These are phyloP conservation scores for Coluber constrictor DNA, from an alignment of 2,797 vertebrate species.

Conservation along the genomic window DNA sequence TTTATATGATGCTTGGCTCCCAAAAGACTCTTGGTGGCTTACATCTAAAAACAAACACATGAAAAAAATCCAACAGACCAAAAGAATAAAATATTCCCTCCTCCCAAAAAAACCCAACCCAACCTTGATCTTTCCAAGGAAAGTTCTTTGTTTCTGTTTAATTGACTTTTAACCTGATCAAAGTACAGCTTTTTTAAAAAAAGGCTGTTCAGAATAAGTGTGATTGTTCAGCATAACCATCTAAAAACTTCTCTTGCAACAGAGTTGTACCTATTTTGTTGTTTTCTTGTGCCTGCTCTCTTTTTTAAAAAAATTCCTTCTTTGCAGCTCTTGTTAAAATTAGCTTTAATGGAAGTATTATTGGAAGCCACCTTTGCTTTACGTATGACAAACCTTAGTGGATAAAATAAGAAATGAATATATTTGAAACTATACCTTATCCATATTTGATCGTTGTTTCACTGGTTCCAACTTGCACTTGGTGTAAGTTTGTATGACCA, in stretches of 20 bases:
- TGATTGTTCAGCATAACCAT: neutral
- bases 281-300: neutral
- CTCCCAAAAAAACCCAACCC: neutral
- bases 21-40: neutral
- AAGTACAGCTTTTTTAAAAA: neutral
- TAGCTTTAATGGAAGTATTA: constrained; percentile 20
- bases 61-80: neutral
- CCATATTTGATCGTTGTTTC: neutral
- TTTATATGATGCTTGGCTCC: neutral
- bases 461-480: neutral
- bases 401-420: neutral
- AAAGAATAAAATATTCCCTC: neutral
- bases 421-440: neutral
- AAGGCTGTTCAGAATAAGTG: neutral
- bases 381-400: neutral
- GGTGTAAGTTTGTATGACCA: neutral
- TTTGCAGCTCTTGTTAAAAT: constrained; percentile 8
- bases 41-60: neutral
- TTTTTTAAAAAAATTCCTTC: neutral
- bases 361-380: constrained; percentile 33
- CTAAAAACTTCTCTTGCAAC: neutral
- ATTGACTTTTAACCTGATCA: neutral
- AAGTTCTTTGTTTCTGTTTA: neutral
- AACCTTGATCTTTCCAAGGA: neutral
- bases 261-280: neutral